These are phyloP conservation scores for Triplophysa tibetana DNA, from an alignment of 2,113 vertebrate species.

Conservation along the genomic window DNA sequence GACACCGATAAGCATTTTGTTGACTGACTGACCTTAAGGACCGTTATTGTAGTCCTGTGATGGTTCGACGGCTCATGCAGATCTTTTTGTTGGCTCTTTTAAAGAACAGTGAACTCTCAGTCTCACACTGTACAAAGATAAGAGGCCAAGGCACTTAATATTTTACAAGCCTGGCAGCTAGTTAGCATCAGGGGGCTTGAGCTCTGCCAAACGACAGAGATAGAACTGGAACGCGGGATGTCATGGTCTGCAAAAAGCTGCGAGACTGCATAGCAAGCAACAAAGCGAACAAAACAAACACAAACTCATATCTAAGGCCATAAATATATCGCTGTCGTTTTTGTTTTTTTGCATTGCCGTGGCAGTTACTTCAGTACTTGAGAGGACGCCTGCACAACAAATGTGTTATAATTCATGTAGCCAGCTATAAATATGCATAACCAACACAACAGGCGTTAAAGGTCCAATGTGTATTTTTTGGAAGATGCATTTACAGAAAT, in stretches of 20 bases:
- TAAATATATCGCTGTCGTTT: background rate
- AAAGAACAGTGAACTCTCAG: background rate
- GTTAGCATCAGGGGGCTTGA: conserved; percentile 20
- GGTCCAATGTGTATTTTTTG: no score
- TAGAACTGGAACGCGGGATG: conserved; percentile 27
- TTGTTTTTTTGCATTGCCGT: no score
- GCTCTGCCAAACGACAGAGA: conserved; percentile 29
- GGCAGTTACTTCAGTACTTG: no score
- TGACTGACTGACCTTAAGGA: conserved; percentile 37
- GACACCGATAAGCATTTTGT: conserved; percentile 48
- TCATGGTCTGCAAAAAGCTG: conserved; percentile 16
- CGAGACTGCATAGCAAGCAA: conserved; percentile 16
- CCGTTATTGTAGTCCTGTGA: conserved; percentile 20
- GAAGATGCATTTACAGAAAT: no score
- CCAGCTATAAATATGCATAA: no score
- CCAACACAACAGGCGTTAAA: no score
- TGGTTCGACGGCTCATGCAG: conserved; percentile 6
- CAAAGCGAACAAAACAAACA: conserved; percentile 8
- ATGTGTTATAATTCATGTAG: no score
- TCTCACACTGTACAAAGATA: conserved; percentile 4
- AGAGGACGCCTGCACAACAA: no score
- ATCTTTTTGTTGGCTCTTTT: conserved; percentile 9
- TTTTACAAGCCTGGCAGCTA: conserved; percentile 36
- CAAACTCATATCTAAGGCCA: background rate
- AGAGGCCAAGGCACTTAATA: conserved; percentile 27